Base-by-base conservation (phyloP, 64 coral and sea anemone species). In the Orbicella faveolata region DNA sequence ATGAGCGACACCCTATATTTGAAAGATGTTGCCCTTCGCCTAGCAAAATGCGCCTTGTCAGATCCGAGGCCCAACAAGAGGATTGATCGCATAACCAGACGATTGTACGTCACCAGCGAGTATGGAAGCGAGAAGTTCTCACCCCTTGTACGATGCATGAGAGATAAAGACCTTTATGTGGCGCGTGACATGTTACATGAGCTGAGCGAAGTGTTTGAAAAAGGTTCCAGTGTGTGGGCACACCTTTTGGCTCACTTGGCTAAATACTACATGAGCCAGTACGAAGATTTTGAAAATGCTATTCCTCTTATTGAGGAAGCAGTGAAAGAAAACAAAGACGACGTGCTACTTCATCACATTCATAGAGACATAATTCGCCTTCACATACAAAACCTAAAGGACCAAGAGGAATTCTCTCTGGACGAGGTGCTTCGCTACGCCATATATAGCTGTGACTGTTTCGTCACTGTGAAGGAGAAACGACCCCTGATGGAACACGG, bases 51-150 rank as follows among this genome's bases (percentile, higher is more conserved):
- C 55, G 86, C 90, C 39, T 81, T 95, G n/a, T 78, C 89, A 48
- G 94, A 84, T 16, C 72, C 78, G 21, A 73, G 88, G 36, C 84
- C 84, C 1, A 89, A 70, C 41, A 92, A 89, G 55, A 73, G 33
- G 1, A 90, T 95, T 78, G 89, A 95, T 85, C 94, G 89, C 35
- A 91, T 95, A 13, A 95, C 94, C 19, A 92, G 94, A 41, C 89
- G 86, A 76, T 73, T 95, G 51, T 95, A 92, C 41, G 89, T 95
- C 75, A 95, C 94, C 9, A 95, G 94, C 79, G 94, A 95, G 53
- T 95, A 95, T 81, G 90, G 90, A 65, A 92, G 89, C 85, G 89
- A 95, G 76, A 95, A 95, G 64, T 95, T 95, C 12, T 95, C 94
- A 2, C 90, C 94, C 1, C 89, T 95, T 62, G 90, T 95, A 35